These are phyloP conservation scores for Hoplodrina ambigua DNA, from an alignment of 2,888 invertebrate species.

Conservation along the genomic window DNA sequence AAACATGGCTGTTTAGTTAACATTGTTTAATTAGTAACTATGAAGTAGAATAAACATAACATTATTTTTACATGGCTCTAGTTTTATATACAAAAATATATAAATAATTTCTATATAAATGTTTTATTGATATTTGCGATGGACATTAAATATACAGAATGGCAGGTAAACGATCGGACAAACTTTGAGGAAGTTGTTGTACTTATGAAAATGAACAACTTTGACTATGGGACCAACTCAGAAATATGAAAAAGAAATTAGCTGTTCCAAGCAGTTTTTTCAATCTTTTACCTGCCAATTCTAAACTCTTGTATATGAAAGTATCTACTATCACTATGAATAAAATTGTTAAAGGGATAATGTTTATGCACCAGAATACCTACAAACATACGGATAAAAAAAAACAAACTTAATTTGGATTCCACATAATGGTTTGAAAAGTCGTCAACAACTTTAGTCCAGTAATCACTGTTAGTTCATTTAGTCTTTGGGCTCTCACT, in stretches of 20 bases:
- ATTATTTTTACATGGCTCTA: slow-evolving; percentile 55
- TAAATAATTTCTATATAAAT: slow-evolving; percentile 52
- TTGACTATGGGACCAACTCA: not conserved
- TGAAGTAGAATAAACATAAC: slow-evolving; percentile 52
- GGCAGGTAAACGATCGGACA: not conserved
- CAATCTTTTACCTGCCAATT: slow-evolving; percentile 16
- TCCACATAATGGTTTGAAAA: slow-evolving; percentile 12
- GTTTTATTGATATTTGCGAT: slow-evolving; percentile 38
- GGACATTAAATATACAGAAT: slow-evolving; percentile 38
- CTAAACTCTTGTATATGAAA: slow-evolving; percentile 33
- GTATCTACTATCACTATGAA: slow-evolving; percentile 45
- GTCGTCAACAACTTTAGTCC: slow-evolving; percentile 40
- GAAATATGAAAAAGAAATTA: not conserved
- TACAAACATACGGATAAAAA: slow-evolving; percentile 23
- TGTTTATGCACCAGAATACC: slow-evolving; percentile 50
- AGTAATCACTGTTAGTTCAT: slow-evolving; percentile 31
- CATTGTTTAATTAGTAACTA: slow-evolving; percentile 48
- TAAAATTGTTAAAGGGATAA: slow-evolving; percentile 21
- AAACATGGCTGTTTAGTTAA: slow-evolving; percentile 44
- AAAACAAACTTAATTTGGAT: slow-evolving; percentile 32
- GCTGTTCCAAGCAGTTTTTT: not conserved
- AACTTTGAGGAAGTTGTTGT: not conserved
- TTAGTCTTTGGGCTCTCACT: slow-evolving; percentile 49
- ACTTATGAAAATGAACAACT: not conserved
- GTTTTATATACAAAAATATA: slow-evolving; percentile 60